A percentile compares a stretch with the other conserved stretches of the same genome.
Evolutionary conservation across 2,888 invertebrate species (phyloP).

Genomic region (Gymnoscelis rufifasciata): DNA sequence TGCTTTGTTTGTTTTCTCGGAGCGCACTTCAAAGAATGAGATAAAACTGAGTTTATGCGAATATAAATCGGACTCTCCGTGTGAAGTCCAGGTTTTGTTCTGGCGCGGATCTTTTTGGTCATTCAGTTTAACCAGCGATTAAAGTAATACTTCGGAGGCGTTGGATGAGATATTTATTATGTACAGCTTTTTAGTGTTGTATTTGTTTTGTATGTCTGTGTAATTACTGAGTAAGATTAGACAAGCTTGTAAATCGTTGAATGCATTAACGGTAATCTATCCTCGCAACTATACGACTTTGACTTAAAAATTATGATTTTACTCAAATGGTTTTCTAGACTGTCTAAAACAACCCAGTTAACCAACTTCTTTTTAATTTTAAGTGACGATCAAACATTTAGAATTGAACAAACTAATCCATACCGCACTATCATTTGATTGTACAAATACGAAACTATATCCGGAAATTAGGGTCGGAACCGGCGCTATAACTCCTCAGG

Average conservation of each 20-base stretch:
- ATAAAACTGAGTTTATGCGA: conserved; percentile 75
- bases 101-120: conserved; percentile 17
- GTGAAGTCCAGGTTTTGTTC: conserved; percentile 27
- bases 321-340: too few relatives aligned
- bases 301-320: too few relatives aligned
- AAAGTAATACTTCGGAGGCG: background rate
- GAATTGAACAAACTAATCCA: too few relatives aligned
- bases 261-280: too few relatives aligned
- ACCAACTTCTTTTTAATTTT: too few relatives aligned
- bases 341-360: too few relatives aligned
- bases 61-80: conserved; percentile 56
- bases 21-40: conserved; percentile 75
- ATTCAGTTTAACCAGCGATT: conserved; percentile 15
- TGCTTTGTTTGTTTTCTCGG: conserved; percentile 78
- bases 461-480: conserved; percentile 2
- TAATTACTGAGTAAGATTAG: too few relatives aligned
- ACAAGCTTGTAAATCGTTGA: too few relatives aligned
- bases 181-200: background rate
- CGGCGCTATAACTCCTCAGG: conserved; percentile 21
- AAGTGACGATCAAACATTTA: too few relatives aligned
- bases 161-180: background rate
- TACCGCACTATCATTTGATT: too few relatives aligned
- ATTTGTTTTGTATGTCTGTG: too few relatives aligned
- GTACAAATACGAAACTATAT: conserved; percentile 32
- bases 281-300: too few relatives aligned